phyloP scores from a whole-genome alignment of 2,113 vertebrate species.

The Dolichallabes microphthalmus region DNA sequence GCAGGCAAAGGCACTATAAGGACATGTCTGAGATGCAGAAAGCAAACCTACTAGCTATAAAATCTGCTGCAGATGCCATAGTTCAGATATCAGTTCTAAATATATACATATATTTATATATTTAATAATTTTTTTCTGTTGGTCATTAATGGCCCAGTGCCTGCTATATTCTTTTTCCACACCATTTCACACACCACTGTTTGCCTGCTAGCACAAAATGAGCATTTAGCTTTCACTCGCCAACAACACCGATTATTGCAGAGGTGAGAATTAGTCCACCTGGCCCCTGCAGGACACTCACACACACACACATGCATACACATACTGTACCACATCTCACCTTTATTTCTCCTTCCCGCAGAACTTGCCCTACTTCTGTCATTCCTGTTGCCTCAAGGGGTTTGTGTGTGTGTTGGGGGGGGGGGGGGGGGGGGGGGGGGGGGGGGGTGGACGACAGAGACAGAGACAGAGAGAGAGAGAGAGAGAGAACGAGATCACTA shows the following conservation, averaged over 20 bases:
- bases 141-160: not conserved
- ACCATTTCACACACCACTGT: conserved; percentile 3
- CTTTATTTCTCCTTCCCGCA: conserved; percentile 75
- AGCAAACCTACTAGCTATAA: too few species aligned
- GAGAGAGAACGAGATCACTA: not conserved
- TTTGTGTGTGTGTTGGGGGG: conserved; percentile 15
- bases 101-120: too few species aligned
- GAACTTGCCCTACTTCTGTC: conserved; percentile 66
- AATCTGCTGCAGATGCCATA: too few species aligned
- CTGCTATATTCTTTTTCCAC: not conserved
- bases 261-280: conserved; percentile 69
- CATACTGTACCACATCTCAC: conserved; percentile 62
- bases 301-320: conserved; percentile 11
- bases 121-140: not conserved
- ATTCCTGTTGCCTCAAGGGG: conserved; percentile 62
- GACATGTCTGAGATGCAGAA: too few species aligned
- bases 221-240: conserved; percentile 61
- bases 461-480: not conserved
- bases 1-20: too few species aligned
- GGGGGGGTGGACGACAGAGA: conserved; percentile 31
- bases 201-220: conserved; percentile 46
- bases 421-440: conserved; percentile 25
- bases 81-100: not conserved
- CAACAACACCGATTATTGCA: conserved; percentile 66
- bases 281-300: conserved; percentile 53